Base-by-base conservation (phyloP, 2,113 vertebrate species). In the Cyanoramphus novaezelandiae region DNA sequence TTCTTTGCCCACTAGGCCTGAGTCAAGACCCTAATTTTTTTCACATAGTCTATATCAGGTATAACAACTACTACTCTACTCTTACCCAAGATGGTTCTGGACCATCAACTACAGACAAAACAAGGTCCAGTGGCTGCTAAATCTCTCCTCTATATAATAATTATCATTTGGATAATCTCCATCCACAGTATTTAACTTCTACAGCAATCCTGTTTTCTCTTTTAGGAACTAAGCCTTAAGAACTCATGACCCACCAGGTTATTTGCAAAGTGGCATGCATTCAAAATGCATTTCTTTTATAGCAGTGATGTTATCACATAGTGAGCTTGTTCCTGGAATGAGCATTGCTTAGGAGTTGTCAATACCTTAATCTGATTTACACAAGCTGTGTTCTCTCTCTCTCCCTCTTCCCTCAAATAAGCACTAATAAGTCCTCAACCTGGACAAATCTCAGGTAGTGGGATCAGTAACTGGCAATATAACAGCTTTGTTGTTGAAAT, bases 311-410 rank as follows among this genome's bases (percentile, higher is more conserved):
- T 95, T 94, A 86, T 82, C 57, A 92, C 76, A 74, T 15, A 88
- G 60, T 37, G 65, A 96, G 89, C 75, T 75, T 93, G 76, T 90
- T 96, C 91, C 77, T 86, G 62, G 86, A 94, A 94, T 71, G 86
- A 95, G 35, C 87, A 77, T 93, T 93, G 46, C 85, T 96, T 92
- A 94, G 71, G 55, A 91, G 63, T 11, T 96, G 92, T 95, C 95
- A 94, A 93, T 97, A 96, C 80, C 93, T 93, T 71, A 93, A 94
- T 91, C 92, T 94, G 93, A 92, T 97, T 93, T 90, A 95, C 82
- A 69, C 71, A 91, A 90, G 44, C 71, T 79, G 50, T 91, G 35
- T 81, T 93, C 71, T 91, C 60, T 81, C 77, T 89, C 81, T 75
- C 49, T 24, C 86, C 31, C 35, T 83, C 47, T 79, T 79, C 71